Percentiles rank a stretch among this genome's conserved stretches.
Evolutionary conservation across 1,140 invertebrate genomes (phyloP).

Genomic region (Brachionus calyciflorus): DNA sequence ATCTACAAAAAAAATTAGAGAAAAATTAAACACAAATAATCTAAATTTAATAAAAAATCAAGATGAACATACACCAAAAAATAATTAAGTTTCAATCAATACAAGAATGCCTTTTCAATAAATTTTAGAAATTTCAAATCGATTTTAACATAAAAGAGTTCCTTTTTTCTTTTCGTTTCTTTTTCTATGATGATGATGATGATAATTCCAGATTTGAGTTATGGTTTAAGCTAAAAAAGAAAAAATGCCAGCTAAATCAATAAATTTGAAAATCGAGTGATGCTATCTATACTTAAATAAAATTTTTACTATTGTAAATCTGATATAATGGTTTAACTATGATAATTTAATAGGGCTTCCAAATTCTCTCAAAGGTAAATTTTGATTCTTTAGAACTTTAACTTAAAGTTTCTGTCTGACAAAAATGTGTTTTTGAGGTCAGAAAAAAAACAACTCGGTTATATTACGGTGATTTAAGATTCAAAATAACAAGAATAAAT

Average conservation of each 20-base stretch:
- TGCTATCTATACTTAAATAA: neutral
- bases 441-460: conserved; percentile 3
- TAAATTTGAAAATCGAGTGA: neutral
- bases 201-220: conserved; percentile 37
- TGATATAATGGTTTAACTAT: neutral
- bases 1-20: neutral
- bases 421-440: too few relatives aligned
- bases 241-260: neutral
- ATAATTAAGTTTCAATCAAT: conserved; percentile 40
- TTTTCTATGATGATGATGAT: conserved; percentile 19
- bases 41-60: conserved; percentile 43
- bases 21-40: conserved; percentile 2
- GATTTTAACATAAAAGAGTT: neutral
- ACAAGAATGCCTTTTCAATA: neutral
- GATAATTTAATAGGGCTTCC: too few relatives aligned
- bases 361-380: too few relatives aligned
- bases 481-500: neutral
- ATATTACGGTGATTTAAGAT: conserved; percentile 9
- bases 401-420: too few relatives aligned
- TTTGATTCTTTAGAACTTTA: too few relatives aligned
- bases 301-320: neutral
- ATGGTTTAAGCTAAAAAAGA: neutral
- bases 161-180: neutral
- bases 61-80: neutral
- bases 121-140: conserved; percentile 15